Evolutionary conservation across 1,140 invertebrate species (phyloP).

Genomic region (Andrena cerasifolii): DNA sequence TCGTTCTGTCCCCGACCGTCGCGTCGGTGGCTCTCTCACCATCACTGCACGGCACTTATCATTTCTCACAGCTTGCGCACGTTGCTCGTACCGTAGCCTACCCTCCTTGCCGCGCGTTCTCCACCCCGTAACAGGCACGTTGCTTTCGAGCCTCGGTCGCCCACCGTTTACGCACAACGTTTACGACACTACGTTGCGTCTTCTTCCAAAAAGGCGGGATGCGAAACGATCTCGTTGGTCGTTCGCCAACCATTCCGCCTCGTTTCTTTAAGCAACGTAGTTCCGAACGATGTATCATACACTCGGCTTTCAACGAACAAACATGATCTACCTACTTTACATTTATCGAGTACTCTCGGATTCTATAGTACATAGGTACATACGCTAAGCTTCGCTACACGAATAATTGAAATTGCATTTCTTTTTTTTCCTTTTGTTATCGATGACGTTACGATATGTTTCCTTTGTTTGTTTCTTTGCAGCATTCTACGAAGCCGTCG

Average conservation of each 20-base stretch:
- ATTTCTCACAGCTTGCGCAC: background rate
- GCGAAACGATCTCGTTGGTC: no score
- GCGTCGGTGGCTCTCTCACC: no score
- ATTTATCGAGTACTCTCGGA: slow-evolving; percentile 32
- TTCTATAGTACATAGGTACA: no score
- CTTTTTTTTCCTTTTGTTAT: background rate
- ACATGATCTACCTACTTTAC: slow-evolving; percentile 22
- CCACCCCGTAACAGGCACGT: background rate
- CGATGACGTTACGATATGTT: background rate
- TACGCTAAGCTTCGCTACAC: slow-evolving; percentile 38
- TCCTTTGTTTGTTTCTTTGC: slow-evolving; percentile 68
- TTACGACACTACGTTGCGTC: no score
- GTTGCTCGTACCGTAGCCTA: no score
- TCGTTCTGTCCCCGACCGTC: no score
- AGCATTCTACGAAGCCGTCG: slow-evolving; percentile 80
- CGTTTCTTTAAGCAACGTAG: no score
- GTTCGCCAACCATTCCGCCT: background rate
- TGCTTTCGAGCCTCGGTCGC: background rate
- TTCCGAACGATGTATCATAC: slow-evolving; percentile 57
- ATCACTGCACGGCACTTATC: no score
- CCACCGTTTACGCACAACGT: no score
- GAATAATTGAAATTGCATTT: background rate
- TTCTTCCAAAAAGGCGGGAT: no score
- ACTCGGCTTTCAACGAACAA: slow-evolving; percentile 42
- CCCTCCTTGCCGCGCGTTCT: no score